Evolutionary conservation across 2,113 vertebrate species (phyloP).

Genomic region (Rafetus swinhoei): DNA sequence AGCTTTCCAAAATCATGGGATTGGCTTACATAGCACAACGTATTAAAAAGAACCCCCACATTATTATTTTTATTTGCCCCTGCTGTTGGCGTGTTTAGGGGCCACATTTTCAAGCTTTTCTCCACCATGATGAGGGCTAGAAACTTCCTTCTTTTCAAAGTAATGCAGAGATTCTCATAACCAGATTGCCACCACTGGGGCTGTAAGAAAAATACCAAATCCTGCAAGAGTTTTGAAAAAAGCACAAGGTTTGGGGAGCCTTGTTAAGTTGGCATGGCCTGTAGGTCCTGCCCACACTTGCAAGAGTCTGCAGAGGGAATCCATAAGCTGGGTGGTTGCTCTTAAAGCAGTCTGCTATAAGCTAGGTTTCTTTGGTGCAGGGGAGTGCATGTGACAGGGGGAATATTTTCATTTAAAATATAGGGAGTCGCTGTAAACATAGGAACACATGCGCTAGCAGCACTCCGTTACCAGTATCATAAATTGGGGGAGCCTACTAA

Average conservation of each 20-base stretch:
- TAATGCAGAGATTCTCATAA: neutral
- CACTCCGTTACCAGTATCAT: neutral
- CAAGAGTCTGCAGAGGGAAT: neutral
- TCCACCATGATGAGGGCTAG: neutral
- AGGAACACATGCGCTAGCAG: fast-evolving
- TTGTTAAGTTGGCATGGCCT: neutral
- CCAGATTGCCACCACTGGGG: neutral
- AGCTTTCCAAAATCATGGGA: neutral
- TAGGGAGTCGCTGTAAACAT: neutral
- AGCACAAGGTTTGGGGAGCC: neutral
- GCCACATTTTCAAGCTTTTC: neutral
- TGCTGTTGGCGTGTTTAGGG: neutral
- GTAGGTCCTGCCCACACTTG: neutral
- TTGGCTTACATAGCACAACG: neutral
- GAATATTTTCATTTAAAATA: neutral
- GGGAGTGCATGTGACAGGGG: neutral
- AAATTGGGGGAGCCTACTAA: neutral
- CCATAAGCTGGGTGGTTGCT: neutral
- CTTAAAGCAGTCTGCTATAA: neutral
- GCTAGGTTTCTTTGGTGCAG: neutral
- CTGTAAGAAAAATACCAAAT: neutral
- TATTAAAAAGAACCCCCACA: neutral
- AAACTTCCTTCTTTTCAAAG: neutral
- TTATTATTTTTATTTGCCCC: neutral
- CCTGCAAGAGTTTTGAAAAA: no score